Base-by-base conservation (phyloP, 2,888 invertebrate species). In the Belgica antarctica region DNA sequence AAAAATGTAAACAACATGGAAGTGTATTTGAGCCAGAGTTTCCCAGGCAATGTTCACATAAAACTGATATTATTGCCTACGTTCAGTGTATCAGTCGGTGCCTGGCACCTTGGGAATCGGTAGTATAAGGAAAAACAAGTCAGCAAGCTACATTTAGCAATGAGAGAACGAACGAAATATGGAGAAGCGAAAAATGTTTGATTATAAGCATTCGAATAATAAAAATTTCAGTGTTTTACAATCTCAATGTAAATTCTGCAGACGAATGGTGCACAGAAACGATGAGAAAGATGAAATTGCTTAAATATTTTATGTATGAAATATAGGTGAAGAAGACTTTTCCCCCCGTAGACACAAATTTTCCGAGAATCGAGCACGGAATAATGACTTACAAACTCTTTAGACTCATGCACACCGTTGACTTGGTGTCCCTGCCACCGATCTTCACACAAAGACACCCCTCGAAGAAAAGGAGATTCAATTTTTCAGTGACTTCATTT, bases 281-380 rank as follows among this genome's bases (percentile, higher is more conserved):
- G 62, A n/a, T n/a, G 4, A 59, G 59, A 59, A 2, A 8, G 8
- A 57, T 31, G 52, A 52, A 68, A 68, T 34, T 34, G 31, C 28
- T 68, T 68, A 68, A 66, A 66, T 66, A 66, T 66, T 66, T 66
- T 47, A 66, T 66, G 28, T 66, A 46, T 46, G 65, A 66, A 66
- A 66, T 66, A 66, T 28, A 17, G 27, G 65, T 46, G 27, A 66
- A 41, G 15, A 4, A 31, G 31, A 31, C 4, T 31, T n/a, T 10
- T 31, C 31, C 10, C 31, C 5, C 4, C 31, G 31, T 31, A 31
- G 31, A 31, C 31, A 31, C n/a, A n/a, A n/a, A n/a, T n/a, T n/a
- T n/a, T n/a, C n/a, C n/a, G n/a, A n/a, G n/a, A n/a, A n/a, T n/a
- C n/a, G n/a, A n/a, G 31, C 10, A 7, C 10, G 31, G 31, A 31